phyloP scores from a whole-genome alignment of 2,888 invertebrate genomes.

The Phania funesta region DNA sequence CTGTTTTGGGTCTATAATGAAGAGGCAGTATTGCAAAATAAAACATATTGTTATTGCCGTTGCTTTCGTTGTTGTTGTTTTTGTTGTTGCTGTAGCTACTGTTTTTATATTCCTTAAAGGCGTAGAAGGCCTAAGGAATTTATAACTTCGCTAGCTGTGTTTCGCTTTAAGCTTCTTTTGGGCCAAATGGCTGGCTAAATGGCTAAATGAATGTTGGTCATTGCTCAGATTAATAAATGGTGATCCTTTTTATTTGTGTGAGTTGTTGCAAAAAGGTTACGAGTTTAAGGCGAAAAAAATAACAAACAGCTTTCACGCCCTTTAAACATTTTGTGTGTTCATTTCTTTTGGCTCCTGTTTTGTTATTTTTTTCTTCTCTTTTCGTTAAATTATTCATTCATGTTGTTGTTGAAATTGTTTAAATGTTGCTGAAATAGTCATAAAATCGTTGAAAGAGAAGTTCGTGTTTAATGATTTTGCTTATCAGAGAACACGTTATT shows the following conservation, averaged over 20 bases:
- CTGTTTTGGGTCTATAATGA: constrained; percentile 39
- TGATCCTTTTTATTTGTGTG: constrained; percentile 43
- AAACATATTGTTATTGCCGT: constrained; percentile 51
- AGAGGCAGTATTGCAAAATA: constrained; percentile 37
- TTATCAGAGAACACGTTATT: neutral
- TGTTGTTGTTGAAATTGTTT: constrained; percentile 64
- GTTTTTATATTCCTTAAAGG: constrained; percentile 50
- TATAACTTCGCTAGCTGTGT: neutral
- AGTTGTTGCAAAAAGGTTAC: constrained; percentile 21
- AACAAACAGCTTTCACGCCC: neutral
- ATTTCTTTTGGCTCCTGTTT: neutral
- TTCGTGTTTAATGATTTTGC: constrained; percentile 25
- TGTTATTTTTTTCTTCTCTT: constrained; percentile 2
- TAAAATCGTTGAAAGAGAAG: constrained; percentile 60
- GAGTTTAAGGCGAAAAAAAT: constrained; percentile 5
- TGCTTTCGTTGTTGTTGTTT: neutral
- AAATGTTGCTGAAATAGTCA: constrained; percentile 61
- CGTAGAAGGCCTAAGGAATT: constrained; percentile 47
- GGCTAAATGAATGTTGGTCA: constrained; percentile 62
- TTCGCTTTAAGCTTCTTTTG: constrained; percentile 13
- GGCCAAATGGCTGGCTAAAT: constrained; percentile 48
- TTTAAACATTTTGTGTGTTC: neutral
- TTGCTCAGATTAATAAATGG: constrained; percentile 63
- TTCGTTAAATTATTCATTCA: constrained; percentile 51
- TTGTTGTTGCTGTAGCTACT: neutral